Conservation (phyloP, 2,113 vertebrate species). For the Rhodinocichla rosea region DNA sequence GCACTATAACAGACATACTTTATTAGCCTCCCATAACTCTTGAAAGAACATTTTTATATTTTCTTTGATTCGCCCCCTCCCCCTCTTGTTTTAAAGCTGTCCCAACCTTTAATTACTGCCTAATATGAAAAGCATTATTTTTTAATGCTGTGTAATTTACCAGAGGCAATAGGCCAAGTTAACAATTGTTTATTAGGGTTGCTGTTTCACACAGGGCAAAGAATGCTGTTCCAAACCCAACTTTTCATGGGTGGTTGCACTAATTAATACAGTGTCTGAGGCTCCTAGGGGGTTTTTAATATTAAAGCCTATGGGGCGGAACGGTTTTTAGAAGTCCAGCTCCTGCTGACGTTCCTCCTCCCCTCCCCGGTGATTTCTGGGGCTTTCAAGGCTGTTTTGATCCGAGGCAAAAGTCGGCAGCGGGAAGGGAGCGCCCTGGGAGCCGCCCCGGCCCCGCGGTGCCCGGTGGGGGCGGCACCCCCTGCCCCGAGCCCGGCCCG, state of each 20-base stretch:
- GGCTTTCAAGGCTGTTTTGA: conserved; percentile 76
- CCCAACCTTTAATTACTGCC: conserved; percentile 89
- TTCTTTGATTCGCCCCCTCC: conserved; percentile 82
- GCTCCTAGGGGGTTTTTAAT: conserved; percentile 76
- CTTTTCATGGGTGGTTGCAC: conserved; percentile 87
- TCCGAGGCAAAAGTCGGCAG: conserved; percentile 61
- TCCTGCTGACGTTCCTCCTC: conserved; percentile 69
- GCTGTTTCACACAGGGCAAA: conserved; percentile 81
- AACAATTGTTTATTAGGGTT: conserved; percentile 84
- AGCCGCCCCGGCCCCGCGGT: not conserved
- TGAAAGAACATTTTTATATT: conserved; percentile 86
- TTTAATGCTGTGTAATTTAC: conserved; percentile 89
- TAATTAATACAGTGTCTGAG: conserved; percentile 86
- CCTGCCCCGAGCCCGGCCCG: not conserved
- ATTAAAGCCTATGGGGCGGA: conserved; percentile 80
- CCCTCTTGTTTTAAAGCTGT: conserved; percentile 84
- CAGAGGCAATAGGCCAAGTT: conserved; percentile 83
- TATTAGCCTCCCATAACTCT: conserved; percentile 88
- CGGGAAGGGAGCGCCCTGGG: conserved; percentile 38
- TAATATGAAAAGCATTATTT: conserved; percentile 91
- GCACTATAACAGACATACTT: conserved; percentile 83
- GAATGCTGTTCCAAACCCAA: conserved; percentile 78
- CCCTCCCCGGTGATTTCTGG: conserved; percentile 65
- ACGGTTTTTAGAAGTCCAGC: conserved; percentile 78
- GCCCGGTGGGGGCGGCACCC: not conserved